A percentile compares a stretch with the other conserved stretches of the same genome.
Evolutionary conservation across 2,797 vertebrate species (phyloP).

Genomic region (Selene dorsalis): DNA sequence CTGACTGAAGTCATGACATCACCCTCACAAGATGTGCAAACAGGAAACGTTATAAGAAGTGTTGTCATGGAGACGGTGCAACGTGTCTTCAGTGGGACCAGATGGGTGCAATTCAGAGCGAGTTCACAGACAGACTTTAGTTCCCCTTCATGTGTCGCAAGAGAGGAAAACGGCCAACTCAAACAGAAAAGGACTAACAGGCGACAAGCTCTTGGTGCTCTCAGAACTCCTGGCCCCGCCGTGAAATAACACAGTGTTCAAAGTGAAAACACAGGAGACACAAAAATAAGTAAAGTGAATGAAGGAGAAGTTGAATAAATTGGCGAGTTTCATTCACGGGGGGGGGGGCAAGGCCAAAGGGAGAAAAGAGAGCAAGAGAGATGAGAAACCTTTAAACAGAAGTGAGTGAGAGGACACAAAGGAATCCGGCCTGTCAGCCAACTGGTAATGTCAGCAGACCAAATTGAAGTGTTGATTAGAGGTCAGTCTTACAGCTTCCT

Average conservation of each 20-base stretch:
- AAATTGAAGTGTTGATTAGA: conserved; percentile 74
- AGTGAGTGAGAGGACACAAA: conserved; percentile 54
- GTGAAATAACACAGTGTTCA: conserved; percentile 3
- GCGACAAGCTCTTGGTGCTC: neutral
- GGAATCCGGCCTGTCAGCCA: conserved; percentile 43
- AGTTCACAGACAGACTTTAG: conserved; percentile 24
- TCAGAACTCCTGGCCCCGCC: neutral
- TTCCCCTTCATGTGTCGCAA: conserved; percentile 27
- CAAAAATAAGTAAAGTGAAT: conserved; percentile 31
- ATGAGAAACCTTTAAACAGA: conserved; percentile 51
- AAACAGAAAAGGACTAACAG: neutral
- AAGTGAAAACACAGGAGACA: neutral
- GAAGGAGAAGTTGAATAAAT: conserved; percentile 49
- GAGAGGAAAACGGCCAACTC: neutral
- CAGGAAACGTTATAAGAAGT: conserved; percentile 37
- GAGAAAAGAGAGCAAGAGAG: conserved; percentile 15
- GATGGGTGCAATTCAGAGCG: conserved; percentile 29
- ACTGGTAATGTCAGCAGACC: conserved; percentile 64
- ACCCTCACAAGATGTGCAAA: conserved; percentile 56
- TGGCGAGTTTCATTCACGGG: conserved; percentile 13
- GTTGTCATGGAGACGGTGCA: conserved; percentile 45
- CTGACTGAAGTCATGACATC: conserved; percentile 49
- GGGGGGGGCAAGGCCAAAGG: conserved; percentile 17
- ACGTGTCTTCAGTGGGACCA: conserved; percentile 27
- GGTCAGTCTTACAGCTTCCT: conserved; percentile 48